Percentiles rank a stretch among this genome's conserved stretches.
phyloP scores from a whole-genome alignment of 2,113 vertebrate species.

The Mus spicilegus region DNA sequence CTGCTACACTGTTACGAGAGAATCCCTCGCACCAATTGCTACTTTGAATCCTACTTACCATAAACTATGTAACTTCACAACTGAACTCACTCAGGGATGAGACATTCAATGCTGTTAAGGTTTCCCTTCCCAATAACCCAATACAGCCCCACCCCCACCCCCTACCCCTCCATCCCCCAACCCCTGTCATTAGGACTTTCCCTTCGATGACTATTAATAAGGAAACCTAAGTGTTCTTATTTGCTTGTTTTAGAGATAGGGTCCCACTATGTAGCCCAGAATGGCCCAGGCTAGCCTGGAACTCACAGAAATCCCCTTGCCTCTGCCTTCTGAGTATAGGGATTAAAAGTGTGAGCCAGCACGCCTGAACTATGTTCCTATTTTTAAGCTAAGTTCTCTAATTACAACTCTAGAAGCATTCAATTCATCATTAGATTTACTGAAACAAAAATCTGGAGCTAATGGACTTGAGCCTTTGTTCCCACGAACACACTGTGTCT shows the following conservation, averaged over 20 bases:
- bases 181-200: not conserved
- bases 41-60: constrained; percentile 55
- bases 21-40: constrained; percentile 34
- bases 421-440: not conserved
- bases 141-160: too few relatives aligned
- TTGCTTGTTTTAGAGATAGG: not conserved
- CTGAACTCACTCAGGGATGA: not conserved
- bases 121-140: not conserved
- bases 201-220: not conserved
- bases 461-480: not conserved
- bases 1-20: not conserved
- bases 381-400: not conserved
- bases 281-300: not conserved
- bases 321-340: not conserved
- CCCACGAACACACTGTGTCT: not conserved
- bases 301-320: not conserved
- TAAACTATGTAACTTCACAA: not conserved
- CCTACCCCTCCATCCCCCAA: too few relatives aligned
- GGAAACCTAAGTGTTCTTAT: not conserved
- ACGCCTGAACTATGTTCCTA: not conserved
- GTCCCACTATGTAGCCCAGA: not conserved
- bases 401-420: not conserved
- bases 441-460: not conserved
- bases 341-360: not conserved
- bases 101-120: not conserved